Base-by-base conservation (phyloP, 2,888 invertebrate genomes). In the Pteria penguin region DNA sequence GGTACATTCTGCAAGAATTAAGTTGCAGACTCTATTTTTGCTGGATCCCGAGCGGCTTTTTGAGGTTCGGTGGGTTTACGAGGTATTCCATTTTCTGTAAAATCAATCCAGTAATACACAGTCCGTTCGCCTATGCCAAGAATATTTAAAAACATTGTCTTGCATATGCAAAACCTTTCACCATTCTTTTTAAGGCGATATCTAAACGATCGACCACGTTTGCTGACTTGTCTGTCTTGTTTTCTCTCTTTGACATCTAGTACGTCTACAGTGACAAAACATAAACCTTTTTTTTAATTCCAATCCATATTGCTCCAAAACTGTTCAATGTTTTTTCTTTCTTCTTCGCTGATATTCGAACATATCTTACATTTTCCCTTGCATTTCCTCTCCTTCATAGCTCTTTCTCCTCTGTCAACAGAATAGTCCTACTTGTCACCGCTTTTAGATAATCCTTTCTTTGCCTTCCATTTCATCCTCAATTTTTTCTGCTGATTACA, bases 91-190 rank as follows among this genome's bases (percentile, higher is more conserved):
- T 55, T 55, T 55, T 3, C 55, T 55, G 55, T 55, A 3, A 5
- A 24, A 55, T 55, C 55, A 55, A 55, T 55, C 55, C 55, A 55
- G 55, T n/a, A 55, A 55, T 55, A 55, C 14, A 55, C 55, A 55
- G 55, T 55, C 18, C 4, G 55, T 55, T 55, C 55, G 24, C 55
- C 55, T 55, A 55, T 55, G 18, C 55, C 55, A 55, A 55, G 4
- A 55, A 24, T 55, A 5, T 55, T 55, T 55, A 55, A 14, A 14
- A 55, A 55, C 55, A 55, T 55, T 4, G 55, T 55, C 55, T 55
- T 55, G 55, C 4, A 55, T 55, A 55, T 24, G 55, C 22, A 24
- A 55, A 55, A n/a, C 55, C 55, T 55, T 55, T 55, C 55, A 14
- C 14, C 55, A 55, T 14, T 55, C 55, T 14, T 14, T 55, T 55